Conservation (phyloP, 2,888 invertebrate species). For the Branchellion lobata region DNA sequence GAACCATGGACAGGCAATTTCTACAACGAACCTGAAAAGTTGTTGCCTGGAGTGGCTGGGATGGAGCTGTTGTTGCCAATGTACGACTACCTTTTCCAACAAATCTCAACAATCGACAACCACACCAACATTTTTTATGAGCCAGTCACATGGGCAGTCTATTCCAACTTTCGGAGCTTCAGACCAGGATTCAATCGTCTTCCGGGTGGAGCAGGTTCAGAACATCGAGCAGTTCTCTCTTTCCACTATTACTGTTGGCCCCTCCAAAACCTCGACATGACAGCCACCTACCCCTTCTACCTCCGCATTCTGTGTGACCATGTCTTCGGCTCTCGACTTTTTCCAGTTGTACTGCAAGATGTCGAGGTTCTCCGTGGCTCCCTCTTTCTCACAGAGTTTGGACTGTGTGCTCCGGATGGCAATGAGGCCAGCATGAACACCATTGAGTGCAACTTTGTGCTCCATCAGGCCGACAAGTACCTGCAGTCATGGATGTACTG, state of each 20-base stretch:
- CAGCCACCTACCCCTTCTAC: conserved; percentile 46
- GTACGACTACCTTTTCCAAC: conserved; percentile 52
- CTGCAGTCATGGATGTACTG: conserved; percentile 57
- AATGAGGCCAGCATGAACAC: conserved; percentile 49
- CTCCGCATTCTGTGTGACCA: conserved; percentile 53
- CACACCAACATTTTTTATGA: conserved; percentile 55
- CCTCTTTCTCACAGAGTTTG: conserved; percentile 56
- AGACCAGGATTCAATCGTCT: conserved; percentile 54
- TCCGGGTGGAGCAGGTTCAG: conserved; percentile 53
- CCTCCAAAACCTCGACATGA: conserved; percentile 42
- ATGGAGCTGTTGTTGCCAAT: conserved; percentile 52
- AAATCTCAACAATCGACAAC: conserved; percentile 54
- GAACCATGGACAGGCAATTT: conserved; percentile 57
- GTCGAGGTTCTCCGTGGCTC: conserved; percentile 52
- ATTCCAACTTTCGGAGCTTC: conserved; percentile 47
- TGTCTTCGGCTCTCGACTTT: conserved; percentile 50
- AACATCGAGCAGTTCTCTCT: conserved; percentile 52
- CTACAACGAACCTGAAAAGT: conserved; percentile 51
- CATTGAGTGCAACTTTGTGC: conserved; percentile 53
- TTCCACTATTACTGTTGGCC: conserved; percentile 57
- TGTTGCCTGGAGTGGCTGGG: conserved; percentile 56
- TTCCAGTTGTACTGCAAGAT: conserved; percentile 49
- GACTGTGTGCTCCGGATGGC: conserved; percentile 54
- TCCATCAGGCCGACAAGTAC: conserved; percentile 53
- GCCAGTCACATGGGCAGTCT: conserved; percentile 56